Conservation (phyloP, 1,140 invertebrate species). For the Dryas iulia region DNA sequence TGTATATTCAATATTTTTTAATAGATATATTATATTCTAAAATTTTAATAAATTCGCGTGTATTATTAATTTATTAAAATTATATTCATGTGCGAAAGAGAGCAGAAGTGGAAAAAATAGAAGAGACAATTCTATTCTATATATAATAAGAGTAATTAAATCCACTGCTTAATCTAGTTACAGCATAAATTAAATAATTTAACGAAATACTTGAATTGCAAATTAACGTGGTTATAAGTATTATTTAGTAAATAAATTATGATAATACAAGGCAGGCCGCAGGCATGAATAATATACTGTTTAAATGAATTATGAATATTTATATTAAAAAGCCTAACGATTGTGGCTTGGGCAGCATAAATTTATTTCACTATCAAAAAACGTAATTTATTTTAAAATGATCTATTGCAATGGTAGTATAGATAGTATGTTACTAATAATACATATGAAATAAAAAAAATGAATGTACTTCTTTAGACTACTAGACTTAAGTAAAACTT, state of each 20-base stretch:
- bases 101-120: not conserved
- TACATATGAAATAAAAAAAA: not conserved
- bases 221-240: conserved; percentile 2
- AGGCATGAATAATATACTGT: not conserved
- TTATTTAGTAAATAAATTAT: conserved; percentile 8
- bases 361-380: not conserved
- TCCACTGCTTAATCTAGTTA: not conserved
- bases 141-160: not conserved
- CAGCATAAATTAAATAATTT: not conserved
- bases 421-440: not conserved
- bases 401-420: not conserved
- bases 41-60: not conserved
- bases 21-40: conserved; percentile 5
- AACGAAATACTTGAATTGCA: conserved; percentile 9
- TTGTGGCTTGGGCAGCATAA: not conserved
- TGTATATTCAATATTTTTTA: conserved; percentile 30
- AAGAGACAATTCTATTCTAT: not conserved
- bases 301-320: conserved; percentile 2
- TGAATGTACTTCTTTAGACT: too few species aligned
- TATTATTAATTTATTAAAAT: not conserved
- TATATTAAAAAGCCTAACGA: not conserved
- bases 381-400: not conserved
- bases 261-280: conserved; percentile 2
- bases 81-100: not conserved
- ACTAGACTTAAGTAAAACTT: too few species aligned